Percentiles rank a stretch among this genome's conserved stretches.
Evolutionary conservation across 2,888 invertebrate species (phyloP).

Genomic region (Boloria euphrosyne): DNA sequence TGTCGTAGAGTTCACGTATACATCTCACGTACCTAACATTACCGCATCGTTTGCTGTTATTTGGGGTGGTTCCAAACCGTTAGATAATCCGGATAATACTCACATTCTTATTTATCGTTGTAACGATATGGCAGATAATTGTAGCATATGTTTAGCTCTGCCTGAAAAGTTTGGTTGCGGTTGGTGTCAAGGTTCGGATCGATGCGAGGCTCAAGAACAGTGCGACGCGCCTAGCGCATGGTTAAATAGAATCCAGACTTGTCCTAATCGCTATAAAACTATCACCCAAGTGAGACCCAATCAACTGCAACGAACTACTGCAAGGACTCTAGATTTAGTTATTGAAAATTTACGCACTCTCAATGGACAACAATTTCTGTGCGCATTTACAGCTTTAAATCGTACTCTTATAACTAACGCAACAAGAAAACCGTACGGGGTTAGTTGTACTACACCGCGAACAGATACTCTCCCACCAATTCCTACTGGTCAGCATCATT

Average conservation of each 20-base stretch:
- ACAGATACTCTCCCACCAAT: conserved; percentile 96
- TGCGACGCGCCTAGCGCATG: conserved; percentile 91
- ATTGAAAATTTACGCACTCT: conserved; percentile 97
- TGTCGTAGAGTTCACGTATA: conserved; percentile 95
- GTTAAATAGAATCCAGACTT: conserved; percentile 95
- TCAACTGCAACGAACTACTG: conserved; percentile 95
- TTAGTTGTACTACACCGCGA: conserved; percentile 97
- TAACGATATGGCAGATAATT: conserved; percentile 98
- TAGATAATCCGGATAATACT: conserved; percentile 98
- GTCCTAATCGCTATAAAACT: conserved; percentile 90
- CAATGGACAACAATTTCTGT: conserved; percentile 91
- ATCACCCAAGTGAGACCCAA: conserved; percentile 96
- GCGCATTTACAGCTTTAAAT: conserved; percentile 96
- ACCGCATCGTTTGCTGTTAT: conserved; percentile 98
- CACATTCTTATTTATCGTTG: conserved; percentile 97
- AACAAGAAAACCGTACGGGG: conserved; percentile 93
- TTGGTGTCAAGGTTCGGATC: conserved; percentile 96
- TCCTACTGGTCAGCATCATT: conserved; percentile 96
- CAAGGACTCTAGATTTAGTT: conserved; percentile 94
- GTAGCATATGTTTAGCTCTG: conserved; percentile 96
- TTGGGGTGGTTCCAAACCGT: conserved; percentile 96
- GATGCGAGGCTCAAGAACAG: conserved; percentile 95
- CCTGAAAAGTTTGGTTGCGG: conserved; percentile 96
- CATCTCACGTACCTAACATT: conserved; percentile 93
- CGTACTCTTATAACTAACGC: conserved; percentile 95